Evolutionary conservation across 2,888 invertebrate species (phyloP), one percentile per base, ranked within the genome.

Genomic region (Catocala nupta): DNA sequence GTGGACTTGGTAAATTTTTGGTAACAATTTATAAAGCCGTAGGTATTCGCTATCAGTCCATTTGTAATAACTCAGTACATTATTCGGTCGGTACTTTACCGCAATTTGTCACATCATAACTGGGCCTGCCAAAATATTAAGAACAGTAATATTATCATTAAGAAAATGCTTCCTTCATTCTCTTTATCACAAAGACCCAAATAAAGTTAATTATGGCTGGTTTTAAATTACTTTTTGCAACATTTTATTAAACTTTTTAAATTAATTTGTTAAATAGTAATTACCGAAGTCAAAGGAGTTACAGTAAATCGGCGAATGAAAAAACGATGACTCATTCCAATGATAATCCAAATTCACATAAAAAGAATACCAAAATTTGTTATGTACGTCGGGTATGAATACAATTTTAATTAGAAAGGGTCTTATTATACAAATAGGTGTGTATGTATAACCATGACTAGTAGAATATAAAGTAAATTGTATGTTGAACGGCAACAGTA

Each of bases 401-500:
- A 25, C 25, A n/a, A 8, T 39, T 34, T 36, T 10, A 49, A 49
- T n/a, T 6, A 9, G 11, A 33, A 33, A 34, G 42, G 7, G 50
- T 61, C 49, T 59, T 50, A 36, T 59, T 49, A 50, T 47, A 5
- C 16, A 25, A 12, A 7, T 7, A 47, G 9, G 8, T 5, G 25
- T 39, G 6, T 7, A 8, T 7, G 36, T 39, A 39, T 9, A 39
- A 39, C 9, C 36, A 39, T 9, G n/a, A 58, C 58, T 48, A 49
- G 52, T 12, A 33, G 44, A 36, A 33, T 33, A 58, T 66, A 33
- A 65, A 62, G 71, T 70, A 66, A 74, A 68, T 75, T 78, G 71
- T 56, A 51, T 70, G 70, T 84, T 81, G 82, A 64, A 81, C 78
- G 82, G 75, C 94, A 82, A 77, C 95, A 98, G 98, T 98, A 98